A percentile compares a stretch with the other conserved stretches of the same genome.
phyloP scores from a whole-genome alignment of 1,140 invertebrate genomes.

The Aporrectodea caliginosa region DNA sequence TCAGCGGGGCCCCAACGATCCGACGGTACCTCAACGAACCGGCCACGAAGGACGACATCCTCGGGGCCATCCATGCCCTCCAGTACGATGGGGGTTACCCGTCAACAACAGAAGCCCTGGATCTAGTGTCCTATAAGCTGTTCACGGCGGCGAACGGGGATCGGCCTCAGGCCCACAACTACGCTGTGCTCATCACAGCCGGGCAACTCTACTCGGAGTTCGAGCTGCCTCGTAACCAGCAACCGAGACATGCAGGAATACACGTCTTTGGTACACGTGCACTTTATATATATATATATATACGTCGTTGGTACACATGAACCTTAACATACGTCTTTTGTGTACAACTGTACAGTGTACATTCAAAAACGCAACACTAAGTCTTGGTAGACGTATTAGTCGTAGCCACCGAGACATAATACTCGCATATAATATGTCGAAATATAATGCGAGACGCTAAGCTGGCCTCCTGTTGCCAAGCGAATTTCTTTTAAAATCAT shows the following conservation, averaged over 20 bases:
- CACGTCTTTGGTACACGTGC: slow-evolving; percentile 19
- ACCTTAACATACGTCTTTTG: too few relatives aligned
- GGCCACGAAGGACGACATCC: slow-evolving; percentile 3
- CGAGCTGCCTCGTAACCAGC: slow-evolving; percentile 7
- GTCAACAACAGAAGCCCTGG: slow-evolving; percentile 14
- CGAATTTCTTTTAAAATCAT: too few relatives aligned
- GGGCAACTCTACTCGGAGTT: slow-evolving; percentile 15
- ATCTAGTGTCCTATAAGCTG: slow-evolving; percentile 11
- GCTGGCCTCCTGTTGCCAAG: too few relatives aligned
- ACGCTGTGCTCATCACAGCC: slow-evolving; percentile 30
- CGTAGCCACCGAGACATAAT: too few relatives aligned
- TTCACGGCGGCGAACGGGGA: slow-evolving; percentile 22
- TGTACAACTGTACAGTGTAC: too few relatives aligned
- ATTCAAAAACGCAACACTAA: too few relatives aligned
- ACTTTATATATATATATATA: too few relatives aligned
- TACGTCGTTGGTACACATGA: too few relatives aligned
- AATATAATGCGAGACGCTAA: too few relatives aligned
- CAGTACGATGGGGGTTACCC: slow-evolving; percentile 25
- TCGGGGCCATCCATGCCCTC: slow-evolving; percentile 18
- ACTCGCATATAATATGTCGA: too few relatives aligned
- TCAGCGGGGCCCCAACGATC: slow-evolving; percentile 5
- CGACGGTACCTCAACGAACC: slow-evolving; percentile 23
- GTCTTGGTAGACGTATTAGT: too few relatives aligned
- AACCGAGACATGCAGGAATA: slow-evolving; percentile 1
- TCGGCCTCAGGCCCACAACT: slow-evolving; percentile 21